phyloP scores from a whole-genome alignment of 2,888 invertebrate genomes.

The Halictus ligatus region DNA sequence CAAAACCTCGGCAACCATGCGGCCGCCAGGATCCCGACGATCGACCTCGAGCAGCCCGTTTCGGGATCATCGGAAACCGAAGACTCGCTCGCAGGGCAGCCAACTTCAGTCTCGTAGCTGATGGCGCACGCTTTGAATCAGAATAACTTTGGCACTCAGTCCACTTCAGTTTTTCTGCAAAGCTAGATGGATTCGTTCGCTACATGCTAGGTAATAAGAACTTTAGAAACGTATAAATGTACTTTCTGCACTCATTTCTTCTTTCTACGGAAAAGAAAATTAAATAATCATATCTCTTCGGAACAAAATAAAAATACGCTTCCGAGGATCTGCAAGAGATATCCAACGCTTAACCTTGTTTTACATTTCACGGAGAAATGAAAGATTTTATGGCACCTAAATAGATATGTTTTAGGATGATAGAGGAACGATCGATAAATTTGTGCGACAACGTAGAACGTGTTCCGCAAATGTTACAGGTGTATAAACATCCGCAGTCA shows the following conservation, averaged over 20 bases:
- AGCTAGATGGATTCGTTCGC: too few relatives aligned
- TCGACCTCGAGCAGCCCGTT: background rate
- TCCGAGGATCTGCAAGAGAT: too few relatives aligned
- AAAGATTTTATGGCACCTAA: too few relatives aligned
- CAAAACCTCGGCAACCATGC: conserved; percentile 20
- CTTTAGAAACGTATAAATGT: too few relatives aligned
- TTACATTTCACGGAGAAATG: too few relatives aligned
- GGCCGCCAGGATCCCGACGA: background rate
- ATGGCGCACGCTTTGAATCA: background rate
- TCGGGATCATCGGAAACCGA: background rate
- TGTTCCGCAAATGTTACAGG: background rate
- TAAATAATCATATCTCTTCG: too few relatives aligned
- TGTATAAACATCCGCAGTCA: too few relatives aligned
- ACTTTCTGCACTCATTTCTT: background rate
- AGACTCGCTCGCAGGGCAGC: background rate
- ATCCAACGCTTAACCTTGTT: too few relatives aligned
- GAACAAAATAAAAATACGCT: too few relatives aligned
- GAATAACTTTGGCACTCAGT: too few relatives aligned
- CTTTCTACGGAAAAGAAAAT: background rate
- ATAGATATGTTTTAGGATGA: background rate
- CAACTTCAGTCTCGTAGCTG: background rate
- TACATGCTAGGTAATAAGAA: too few relatives aligned
- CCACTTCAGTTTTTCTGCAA: too few relatives aligned
- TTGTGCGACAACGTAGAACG: background rate
- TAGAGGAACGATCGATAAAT: background rate